A percentile compares a stretch with the other conserved stretches of the same genome.
These are phyloP conservation scores for Leguminivora glycinivorella DNA, from an alignment of 1,140 invertebrate genomes.

Conservation along the genomic window DNA sequence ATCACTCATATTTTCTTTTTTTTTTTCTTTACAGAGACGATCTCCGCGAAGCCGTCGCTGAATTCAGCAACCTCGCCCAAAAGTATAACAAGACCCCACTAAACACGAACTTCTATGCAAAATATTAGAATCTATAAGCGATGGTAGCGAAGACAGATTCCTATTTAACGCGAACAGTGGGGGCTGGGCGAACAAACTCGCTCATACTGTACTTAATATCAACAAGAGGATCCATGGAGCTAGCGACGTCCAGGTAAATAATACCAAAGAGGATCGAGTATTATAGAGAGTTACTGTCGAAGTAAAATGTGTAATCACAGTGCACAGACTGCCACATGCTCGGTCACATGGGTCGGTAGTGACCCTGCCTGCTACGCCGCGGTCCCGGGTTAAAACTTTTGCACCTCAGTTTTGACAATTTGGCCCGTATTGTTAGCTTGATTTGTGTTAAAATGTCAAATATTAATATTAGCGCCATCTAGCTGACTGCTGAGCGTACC, in stretches of 20 bases:
- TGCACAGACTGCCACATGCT: too few relatives aligned
- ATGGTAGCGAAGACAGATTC: conserved; percentile 53
- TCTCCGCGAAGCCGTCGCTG: conserved; percentile 69
- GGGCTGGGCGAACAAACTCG: conserved; percentile 51
- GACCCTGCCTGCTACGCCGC: too few relatives aligned
- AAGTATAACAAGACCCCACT: conserved; percentile 78
- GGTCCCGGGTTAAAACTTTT: too few relatives aligned
- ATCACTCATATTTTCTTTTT: too few relatives aligned
- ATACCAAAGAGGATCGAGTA: conserved; percentile 26
- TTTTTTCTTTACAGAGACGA: conserved; percentile 70
- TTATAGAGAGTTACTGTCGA: too few relatives aligned
- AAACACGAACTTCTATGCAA: conserved; percentile 78
- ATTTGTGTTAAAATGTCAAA: too few relatives aligned
- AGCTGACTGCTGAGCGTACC: too few relatives aligned
- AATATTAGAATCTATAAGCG: conserved; percentile 61
- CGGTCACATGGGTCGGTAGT: too few relatives aligned
- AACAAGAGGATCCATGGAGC: conserved; percentile 67
- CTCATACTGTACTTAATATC: conserved; percentile 64
- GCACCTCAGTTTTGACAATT: too few relatives aligned
- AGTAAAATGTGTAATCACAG: too few relatives aligned
- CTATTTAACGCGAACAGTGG: conserved; percentile 51
- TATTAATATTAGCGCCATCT: too few relatives aligned
- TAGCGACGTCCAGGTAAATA: conserved; percentile 62
- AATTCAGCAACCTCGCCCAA: conserved; percentile 60
- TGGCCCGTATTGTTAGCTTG: too few relatives aligned